These are phyloP conservation scores for Paralichthys olivaceus DNA, from an alignment of 2,113 vertebrate species.

Conservation along the genomic window DNA sequence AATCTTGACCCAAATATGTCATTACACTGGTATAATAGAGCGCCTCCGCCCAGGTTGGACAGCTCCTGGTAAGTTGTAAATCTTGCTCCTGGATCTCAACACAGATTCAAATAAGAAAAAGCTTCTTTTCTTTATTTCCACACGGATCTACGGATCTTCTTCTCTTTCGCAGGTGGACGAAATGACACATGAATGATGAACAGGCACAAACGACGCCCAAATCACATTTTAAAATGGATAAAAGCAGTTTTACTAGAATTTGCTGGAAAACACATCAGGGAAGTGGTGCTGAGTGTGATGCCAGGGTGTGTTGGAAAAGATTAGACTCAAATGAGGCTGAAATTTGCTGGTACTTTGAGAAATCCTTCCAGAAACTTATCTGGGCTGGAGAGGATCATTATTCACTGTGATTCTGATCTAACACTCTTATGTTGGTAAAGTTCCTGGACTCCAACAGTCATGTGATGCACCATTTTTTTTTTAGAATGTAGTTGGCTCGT, in stretches of 20 bases:
- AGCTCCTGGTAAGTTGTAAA: no score
- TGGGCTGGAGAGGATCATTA: not conserved
- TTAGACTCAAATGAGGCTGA: not conserved
- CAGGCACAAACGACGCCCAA: no score
- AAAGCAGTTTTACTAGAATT: not conserved
- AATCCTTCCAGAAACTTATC: not conserved
- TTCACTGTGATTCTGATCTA: no score
- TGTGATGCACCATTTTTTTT: not conserved
- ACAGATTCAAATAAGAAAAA: no score
- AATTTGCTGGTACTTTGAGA: not conserved
- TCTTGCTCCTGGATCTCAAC: no score
- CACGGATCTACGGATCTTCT: no score
- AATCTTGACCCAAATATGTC: not conserved
- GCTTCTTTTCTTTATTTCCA: no score
- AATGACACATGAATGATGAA: not conserved
- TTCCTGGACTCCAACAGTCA: no score
- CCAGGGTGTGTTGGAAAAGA: not conserved
- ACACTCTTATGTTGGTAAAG: no score
- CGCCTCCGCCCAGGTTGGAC: not conserved
- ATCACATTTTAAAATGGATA: no score
- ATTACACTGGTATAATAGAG: not conserved
- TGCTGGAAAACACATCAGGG: not conserved
- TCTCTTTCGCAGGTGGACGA: no score
- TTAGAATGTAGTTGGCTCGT: not conserved
- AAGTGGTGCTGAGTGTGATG: not conserved